phyloP scores from a whole-genome alignment of 2,797 vertebrate genomes.

The Bradypodion pumilum region DNA sequence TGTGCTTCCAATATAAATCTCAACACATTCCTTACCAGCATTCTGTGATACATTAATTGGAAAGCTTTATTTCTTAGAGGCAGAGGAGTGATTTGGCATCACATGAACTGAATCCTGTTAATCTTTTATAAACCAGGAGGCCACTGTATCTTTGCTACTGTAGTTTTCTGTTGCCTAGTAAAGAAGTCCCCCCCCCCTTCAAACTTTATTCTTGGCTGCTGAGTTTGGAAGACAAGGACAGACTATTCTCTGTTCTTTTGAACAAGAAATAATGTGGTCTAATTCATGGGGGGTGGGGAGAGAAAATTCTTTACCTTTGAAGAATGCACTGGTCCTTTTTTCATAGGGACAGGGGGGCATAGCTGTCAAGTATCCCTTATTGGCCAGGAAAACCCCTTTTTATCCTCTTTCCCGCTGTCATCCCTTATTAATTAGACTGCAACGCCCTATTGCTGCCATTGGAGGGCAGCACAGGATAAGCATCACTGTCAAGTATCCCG shows the following conservation, averaged over 20 bases:
- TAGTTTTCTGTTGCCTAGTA: constrained; percentile 40
- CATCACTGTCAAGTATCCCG: too few relatives aligned
- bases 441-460: too few relatives aligned
- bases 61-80: constrained; percentile 22
- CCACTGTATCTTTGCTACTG: background rate
- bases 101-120: constrained; percentile 34
- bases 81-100: constrained; percentile 1
- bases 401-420: too few relatives aligned
- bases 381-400: too few relatives aligned
- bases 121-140: constrained; percentile 25
- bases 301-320: constrained; percentile 13
- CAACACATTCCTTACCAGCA: constrained; percentile 20
- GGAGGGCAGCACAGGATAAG: too few relatives aligned
- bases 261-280: background rate
- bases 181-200: constrained; percentile 20
- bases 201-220: constrained; percentile 18
- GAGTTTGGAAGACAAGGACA: constrained; percentile 12
- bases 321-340: background rate
- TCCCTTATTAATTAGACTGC: too few relatives aligned
- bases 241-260: background rate
- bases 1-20: background rate
- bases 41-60: background rate
- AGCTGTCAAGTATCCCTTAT: too few relatives aligned
- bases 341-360: too few relatives aligned
- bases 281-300: background rate